Evolutionary conservation across 2,888 invertebrate species (phyloP), one percentile per base, ranked within the genome.

Genomic region (Pilophorus perplexus): DNA sequence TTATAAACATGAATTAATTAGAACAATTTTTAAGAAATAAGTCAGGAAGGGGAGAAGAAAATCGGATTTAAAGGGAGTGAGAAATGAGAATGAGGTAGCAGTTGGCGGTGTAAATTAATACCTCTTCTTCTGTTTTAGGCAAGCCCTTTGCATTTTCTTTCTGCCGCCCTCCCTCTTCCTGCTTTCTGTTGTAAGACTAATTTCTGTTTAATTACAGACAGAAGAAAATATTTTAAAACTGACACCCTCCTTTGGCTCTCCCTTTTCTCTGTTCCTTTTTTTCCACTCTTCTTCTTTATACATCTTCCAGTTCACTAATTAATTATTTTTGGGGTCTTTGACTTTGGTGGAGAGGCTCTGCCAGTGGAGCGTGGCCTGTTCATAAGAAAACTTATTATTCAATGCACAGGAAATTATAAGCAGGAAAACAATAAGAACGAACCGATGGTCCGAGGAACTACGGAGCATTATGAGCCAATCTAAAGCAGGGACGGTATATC

Each of bases 161-260:
- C 18, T 52, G 52, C 52, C 18, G 1, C 33, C 20, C 40, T 5
- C 50, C 23, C 18, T 18, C 16, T 42, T 12, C 10, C 25, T 59
- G 40, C 42, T 18, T 42, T 59, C 25, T 42, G 46, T 44, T 37
- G 44, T 46, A 54, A 52, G 54, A 54, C 64, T 65, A 65, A 65
- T 65, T 52, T 38, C 64, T 65, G 54, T 65, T 65, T 65, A 65
- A 65, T 65, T 65, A 65, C 54, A 62, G 62, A 46, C 62, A 52
- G 52, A 65, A 54, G 64, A 65, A 65, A 65, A 65, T 65, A 65
- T 65, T 65, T 65, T 65, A 52, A 64, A 64, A 52, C 52, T 38
- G 48, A 62, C 59, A 44, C 59, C 59, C 59, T 44, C 27, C 25
- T 27, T 28, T 42, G 40, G 28, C 52, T 46, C 22, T 18, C 8